Conservation (phyloP, 2,113 vertebrate species). For the Zosterops hypoxanthus region DNA sequence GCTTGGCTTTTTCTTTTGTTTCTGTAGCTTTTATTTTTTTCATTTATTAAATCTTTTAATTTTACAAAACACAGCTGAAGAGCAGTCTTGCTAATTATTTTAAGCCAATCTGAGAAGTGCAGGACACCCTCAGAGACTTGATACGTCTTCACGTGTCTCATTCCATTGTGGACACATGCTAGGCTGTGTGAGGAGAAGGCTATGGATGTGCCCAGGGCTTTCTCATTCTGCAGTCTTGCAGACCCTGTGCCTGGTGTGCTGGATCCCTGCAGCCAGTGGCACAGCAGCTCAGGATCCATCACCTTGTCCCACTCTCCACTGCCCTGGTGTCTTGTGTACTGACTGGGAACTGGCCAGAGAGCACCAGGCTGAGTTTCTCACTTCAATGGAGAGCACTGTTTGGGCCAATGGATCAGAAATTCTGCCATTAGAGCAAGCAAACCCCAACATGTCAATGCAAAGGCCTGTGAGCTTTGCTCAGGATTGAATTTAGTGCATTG, state of each 20-base stretch:
- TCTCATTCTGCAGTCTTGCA: not conserved
- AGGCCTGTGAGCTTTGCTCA: not conserved
- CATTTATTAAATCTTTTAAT: too few species aligned
- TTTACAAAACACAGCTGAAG: too few species aligned
- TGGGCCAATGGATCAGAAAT: not conserved
- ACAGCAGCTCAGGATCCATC: not conserved
- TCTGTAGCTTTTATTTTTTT: too few species aligned
- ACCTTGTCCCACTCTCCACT: not conserved
- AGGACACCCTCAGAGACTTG: too few species aligned
- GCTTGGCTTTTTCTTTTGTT: too few species aligned
- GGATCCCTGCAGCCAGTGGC: too few species aligned
- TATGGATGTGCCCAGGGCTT: rapidly evolving
- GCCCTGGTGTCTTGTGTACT: not conserved
- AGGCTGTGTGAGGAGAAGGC: not conserved
- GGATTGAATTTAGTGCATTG: not conserved
- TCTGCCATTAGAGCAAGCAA: not conserved
- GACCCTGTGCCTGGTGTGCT: rapidly evolving
- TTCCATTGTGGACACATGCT: too few species aligned
- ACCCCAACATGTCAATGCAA: rapidly evolving
- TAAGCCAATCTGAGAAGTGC: too few species aligned
- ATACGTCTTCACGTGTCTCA: too few species aligned
- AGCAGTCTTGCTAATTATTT: too few species aligned
- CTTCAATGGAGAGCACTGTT: rapidly evolving
- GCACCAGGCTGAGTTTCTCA: not conserved
- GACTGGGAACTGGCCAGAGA: not conserved